A percentile compares a stretch with the other conserved stretches of the same genome.
Conservation (phyloP, 2,113 vertebrate genomes). For the Vireo altiloquus region DNA sequence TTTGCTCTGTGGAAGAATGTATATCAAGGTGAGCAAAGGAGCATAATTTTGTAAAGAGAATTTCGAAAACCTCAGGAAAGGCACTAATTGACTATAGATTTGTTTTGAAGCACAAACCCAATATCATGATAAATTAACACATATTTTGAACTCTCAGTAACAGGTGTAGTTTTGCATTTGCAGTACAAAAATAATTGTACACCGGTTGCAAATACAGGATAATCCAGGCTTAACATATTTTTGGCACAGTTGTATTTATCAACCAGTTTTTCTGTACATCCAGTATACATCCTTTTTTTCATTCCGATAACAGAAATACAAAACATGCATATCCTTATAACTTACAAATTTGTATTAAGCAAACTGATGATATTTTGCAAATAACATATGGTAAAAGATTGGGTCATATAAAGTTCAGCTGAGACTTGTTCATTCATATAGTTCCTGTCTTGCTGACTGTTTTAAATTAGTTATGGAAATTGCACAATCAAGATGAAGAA, state of each 20-base stretch:
- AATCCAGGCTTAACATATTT: neutral
- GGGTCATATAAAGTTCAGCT: neutral
- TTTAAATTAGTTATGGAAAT: neutral
- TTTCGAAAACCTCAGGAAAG: neutral
- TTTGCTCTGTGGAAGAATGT: neutral
- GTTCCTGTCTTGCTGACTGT: neutral
- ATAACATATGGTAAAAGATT: neutral
- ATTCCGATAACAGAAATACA: neutral
- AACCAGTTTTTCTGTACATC: neutral
- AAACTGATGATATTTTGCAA: neutral
- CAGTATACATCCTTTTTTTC: neutral
- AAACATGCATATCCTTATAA: neutral
- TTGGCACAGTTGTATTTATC: neutral
- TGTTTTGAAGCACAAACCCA: neutral
- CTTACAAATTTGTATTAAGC: neutral
- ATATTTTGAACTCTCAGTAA: neutral
- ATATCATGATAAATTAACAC: neutral
- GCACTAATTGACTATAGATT: neutral
- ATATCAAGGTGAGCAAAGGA: neutral
- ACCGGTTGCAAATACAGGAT: neutral
- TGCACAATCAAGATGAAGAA: neutral
- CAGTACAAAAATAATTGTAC: neutral
- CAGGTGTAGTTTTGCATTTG: neutral
- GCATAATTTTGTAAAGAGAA: neutral
- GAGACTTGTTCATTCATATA: neutral